Evolutionary conservation across 1,140 invertebrate species (phyloP).

Genomic region (Carposina sasakii): DNA sequence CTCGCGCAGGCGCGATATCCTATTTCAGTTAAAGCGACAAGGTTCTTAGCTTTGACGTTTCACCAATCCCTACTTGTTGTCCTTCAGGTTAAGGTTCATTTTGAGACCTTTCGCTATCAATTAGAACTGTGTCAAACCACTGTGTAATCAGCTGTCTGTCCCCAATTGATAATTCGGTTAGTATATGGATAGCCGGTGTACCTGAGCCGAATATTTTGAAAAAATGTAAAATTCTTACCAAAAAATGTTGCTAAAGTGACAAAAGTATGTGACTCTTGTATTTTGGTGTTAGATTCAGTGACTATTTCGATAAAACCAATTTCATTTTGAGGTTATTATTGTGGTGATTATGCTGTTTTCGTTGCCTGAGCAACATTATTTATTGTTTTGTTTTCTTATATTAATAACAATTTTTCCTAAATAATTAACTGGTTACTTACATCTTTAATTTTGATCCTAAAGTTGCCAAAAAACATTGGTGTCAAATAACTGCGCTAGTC

Average conservation of each 20-base stretch:
- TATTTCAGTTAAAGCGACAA: slow-evolving; percentile 28
- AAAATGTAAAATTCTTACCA: slow-evolving; percentile 7
- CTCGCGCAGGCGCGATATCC: too few species aligned
- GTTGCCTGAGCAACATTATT: slow-evolving; percentile 18
- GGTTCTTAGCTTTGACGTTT: slow-evolving; percentile 20
- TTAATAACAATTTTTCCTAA: too few species aligned
- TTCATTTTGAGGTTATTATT: slow-evolving; percentile 6
- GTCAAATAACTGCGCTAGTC: too few species aligned
- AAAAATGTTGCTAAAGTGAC: slow-evolving; percentile 3
- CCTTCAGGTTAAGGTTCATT: slow-evolving; percentile 35
- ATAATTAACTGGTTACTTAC: too few species aligned
- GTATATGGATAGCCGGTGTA: slow-evolving; percentile 46
- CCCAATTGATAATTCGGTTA: slow-evolving; percentile 66
- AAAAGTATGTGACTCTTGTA: too few species aligned
- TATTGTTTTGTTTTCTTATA: slow-evolving; percentile 24
- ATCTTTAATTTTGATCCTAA: too few species aligned
- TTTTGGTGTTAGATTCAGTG: too few species aligned
- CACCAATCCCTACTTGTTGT: slow-evolving; percentile 34
- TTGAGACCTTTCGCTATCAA: slow-evolving; percentile 21
- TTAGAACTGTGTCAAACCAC: slow-evolving; percentile 39
- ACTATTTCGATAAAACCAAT: not conserved
- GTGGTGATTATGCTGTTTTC: slow-evolving; percentile 12
- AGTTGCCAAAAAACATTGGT: too few species aligned
- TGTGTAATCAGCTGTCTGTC: slow-evolving; percentile 63
- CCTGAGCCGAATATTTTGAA: slow-evolving; percentile 26